Evolutionary conservation across 2,888 invertebrate genomes (phyloP), one percentile per base, ranked within the genome.

Genomic region (Lepidocyrtinus sp.): DNA sequence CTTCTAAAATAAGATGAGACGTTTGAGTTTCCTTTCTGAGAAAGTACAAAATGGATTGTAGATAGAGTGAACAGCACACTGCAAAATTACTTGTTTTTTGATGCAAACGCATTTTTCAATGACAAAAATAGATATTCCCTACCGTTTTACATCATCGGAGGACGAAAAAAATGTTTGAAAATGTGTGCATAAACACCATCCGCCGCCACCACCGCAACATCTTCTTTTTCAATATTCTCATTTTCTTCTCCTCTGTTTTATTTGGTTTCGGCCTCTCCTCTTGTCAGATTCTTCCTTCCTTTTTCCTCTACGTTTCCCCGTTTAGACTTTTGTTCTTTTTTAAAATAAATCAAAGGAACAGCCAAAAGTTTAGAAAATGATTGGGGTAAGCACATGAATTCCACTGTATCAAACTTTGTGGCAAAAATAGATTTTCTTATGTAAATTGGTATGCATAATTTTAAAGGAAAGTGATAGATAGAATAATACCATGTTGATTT

Each of bases 41-140:
- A 50, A 50, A 50, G 50, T 12, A 50, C 50, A 50, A 50, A 50
- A 50, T 12, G 15, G 50, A 50, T n/a, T n/a, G n/a, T n/a, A n/a
- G n/a, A 50, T 50, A 17, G 15, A 50, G 50, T 50, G 50, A 50
- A 50, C 50, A 50, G 50, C 17, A 12, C 15, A 50, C 50, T 64
- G 64, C 25, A 72, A 50, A 74, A 69, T 63, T 76, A 65, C 70
- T 61, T 73, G 68, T 70, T 36, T 55, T 78, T 76, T 76, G 80
- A 81, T 85, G 81, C 82, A 85, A 72, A 82, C 80, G 82, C 78
- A 82, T 83, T 85, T 85, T 83, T 84, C 77, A 84, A 83, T 85
- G 85, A 85, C 85, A 83, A 85, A 85, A 85, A 85, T 85, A 85
- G 85, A 85, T 83, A 84, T 85, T 75, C 82, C 75, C 83, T 67